Percentiles rank a stretch among this genome's conserved stretches.
Evolutionary conservation across 2,888 invertebrate species (phyloP).

Genomic region (Lissocephala sabroskyi): DNA sequence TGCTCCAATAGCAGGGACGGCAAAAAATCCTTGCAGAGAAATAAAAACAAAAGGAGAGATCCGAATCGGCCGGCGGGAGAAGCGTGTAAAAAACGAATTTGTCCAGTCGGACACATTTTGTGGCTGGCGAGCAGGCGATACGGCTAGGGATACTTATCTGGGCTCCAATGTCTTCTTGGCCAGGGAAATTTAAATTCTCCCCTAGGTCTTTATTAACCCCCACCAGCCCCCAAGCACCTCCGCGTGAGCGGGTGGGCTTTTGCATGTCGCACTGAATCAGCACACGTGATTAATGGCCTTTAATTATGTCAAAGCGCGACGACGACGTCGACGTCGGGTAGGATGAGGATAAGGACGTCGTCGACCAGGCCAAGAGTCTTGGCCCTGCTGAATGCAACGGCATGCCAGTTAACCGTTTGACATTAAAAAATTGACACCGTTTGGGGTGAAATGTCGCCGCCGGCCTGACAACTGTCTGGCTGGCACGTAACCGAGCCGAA

Average conservation of each 20-base stretch:
- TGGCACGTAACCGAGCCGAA: constrained; percentile 46
- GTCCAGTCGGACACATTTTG: constrained; percentile 45
- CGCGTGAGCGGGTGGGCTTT: background rate
- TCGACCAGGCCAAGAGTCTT: background rate
- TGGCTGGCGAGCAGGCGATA: constrained; percentile 30
- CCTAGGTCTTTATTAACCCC: constrained; percentile 57
- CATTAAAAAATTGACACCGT: constrained; percentile 70
- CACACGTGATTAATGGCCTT: constrained; percentile 72
- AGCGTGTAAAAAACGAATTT: constrained; percentile 47
- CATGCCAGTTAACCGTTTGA: constrained; percentile 56
- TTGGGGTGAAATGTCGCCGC: constrained; percentile 68
- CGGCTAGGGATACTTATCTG: constrained; percentile 15
- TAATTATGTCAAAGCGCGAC: constrained; percentile 70
- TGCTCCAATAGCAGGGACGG: constrained; percentile 28
- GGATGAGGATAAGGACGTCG: constrained; percentile 17
- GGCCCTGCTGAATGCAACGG: constrained; percentile 32
- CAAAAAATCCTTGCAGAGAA: constrained; percentile 11
- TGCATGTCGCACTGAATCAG: constrained; percentile 61
- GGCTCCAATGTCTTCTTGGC: constrained; percentile 11
- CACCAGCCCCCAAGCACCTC: background rate
- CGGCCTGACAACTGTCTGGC: constrained; percentile 59
- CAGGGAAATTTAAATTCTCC: constrained; percentile 16
- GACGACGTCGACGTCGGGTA: constrained; percentile 24
- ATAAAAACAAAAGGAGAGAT: constrained; percentile 11
- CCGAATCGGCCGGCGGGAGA: constrained; percentile 6